A percentile compares a stretch with the other conserved stretches of the same genome.
Evolutionary conservation across 2,888 invertebrate species (phyloP).

Genomic region (Pseudococcus longispinus): DNA sequence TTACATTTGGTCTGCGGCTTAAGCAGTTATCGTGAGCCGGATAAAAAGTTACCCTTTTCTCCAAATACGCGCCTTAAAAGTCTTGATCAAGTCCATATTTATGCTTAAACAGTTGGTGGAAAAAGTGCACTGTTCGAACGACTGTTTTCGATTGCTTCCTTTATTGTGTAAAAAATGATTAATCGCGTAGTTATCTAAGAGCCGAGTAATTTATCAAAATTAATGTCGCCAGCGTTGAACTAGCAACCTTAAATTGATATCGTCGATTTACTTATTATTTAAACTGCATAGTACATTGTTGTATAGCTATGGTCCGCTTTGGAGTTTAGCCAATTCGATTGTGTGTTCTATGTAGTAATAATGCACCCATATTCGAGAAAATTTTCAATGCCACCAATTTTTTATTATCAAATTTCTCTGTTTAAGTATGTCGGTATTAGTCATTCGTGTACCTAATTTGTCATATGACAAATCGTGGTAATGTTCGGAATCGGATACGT

Average conservation of each 20-base stretch:
- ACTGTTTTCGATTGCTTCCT: slow-evolving; percentile 29
- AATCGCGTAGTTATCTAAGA: not conserved
- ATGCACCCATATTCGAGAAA: not conserved
- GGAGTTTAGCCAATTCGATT: not conserved
- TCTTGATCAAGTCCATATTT: slow-evolving; percentile 34
- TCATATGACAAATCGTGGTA: not conserved
- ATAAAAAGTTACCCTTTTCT: slow-evolving; percentile 18
- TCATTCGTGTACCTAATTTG: not conserved
- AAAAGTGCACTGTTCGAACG: not conserved
- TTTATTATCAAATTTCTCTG: not conserved
- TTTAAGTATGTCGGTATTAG: not conserved
- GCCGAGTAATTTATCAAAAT: slow-evolving; percentile 4
- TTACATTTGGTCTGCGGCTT: slow-evolving; percentile 16
- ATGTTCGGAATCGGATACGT: not conserved
- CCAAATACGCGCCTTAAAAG: not conserved
- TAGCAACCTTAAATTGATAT: slow-evolving; percentile 10
- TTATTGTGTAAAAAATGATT: slow-evolving; percentile 6
- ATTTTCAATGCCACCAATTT: not conserved
- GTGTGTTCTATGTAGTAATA: not conserved
- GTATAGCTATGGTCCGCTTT: not conserved
- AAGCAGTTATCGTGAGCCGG: not conserved
- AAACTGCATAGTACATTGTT: not conserved
- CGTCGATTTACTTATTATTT: slow-evolving; percentile 28
- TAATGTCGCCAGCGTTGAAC: slow-evolving; percentile 24
- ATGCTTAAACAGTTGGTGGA: not conserved